Percentiles rank a stretch among this genome's conserved stretches.
phyloP scores from a whole-genome alignment of 2,888 invertebrate species.

The Agrotis clavis region DNA sequence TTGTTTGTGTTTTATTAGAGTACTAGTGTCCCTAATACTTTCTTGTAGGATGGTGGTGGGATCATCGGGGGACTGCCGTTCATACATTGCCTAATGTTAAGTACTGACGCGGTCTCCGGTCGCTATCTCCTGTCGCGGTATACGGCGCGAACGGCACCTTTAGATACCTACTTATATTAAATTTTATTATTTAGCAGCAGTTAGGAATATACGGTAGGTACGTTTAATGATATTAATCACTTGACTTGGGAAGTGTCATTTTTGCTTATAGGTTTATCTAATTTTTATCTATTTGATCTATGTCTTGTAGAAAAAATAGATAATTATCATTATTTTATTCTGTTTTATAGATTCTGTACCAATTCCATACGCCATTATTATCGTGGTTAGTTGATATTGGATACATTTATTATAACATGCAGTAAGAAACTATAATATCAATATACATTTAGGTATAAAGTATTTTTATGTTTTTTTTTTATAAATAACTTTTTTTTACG shows the following conservation, averaged over 20 bases:
- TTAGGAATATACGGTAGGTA: neutral
- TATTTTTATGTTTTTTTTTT: neutral
- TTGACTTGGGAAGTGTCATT: neutral
- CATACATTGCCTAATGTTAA: too few species aligned
- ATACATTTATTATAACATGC: neutral
- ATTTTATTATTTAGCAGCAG: neutral
- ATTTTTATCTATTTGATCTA: conserved; percentile 3
- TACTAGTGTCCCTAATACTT: too few species aligned
- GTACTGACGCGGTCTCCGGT: too few species aligned
- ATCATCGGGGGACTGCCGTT: too few species aligned
- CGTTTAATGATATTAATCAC: conserved; percentile 1
- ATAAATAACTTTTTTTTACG: conserved; percentile 1
- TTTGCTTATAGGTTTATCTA: neutral
- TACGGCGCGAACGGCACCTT: too few species aligned
- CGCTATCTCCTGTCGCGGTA: too few species aligned
- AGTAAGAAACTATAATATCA: conserved; percentile 17
- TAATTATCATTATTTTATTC: neutral
- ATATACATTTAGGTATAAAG: conserved; percentile 6
- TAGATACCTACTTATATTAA: neutral
- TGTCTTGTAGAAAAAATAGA: conserved; percentile 9
- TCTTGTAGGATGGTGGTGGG: too few species aligned
- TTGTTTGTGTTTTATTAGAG: too few species aligned
- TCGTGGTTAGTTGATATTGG: neutral
- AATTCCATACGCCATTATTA: neutral
- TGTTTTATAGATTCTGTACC: neutral